These are phyloP conservation scores for Himalopsyche kuldschensis DNA, from an alignment of 2,888 invertebrate genomes.

Conservation along the genomic window DNA sequence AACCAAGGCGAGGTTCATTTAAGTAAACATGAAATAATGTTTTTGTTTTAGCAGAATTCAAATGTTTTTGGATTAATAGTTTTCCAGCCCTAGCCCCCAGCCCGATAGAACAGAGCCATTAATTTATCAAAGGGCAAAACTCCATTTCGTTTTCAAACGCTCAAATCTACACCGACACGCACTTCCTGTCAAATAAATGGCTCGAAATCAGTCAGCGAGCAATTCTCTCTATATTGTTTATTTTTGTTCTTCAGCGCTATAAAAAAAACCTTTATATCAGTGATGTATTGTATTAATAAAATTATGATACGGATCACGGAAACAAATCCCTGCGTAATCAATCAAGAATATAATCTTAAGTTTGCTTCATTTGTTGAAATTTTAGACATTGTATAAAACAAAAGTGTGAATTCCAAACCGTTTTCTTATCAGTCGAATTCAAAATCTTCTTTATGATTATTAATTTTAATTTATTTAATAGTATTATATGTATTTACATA, in stretches of 20 bases:
- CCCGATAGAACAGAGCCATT: conserved; percentile 4
- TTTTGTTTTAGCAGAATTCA: conserved; percentile 6
- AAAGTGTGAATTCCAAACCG: too few relatives aligned
- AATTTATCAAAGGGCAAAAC: conserved; percentile 27
- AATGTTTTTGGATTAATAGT: conserved; percentile 17
- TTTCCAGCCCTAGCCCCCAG: neutral
- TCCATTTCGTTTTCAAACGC: conserved; percentile 18
- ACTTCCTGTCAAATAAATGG: conserved; percentile 28
- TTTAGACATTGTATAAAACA: neutral
- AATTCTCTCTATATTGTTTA: neutral
- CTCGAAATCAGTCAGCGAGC: conserved; percentile 19
- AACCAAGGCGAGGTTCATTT: neutral
- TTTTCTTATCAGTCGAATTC: too few relatives aligned
- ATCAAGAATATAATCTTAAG: neutral
- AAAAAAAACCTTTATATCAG: conserved; percentile 2
- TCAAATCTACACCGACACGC: conserved; percentile 35
- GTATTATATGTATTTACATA: too few relatives aligned
- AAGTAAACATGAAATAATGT: conserved; percentile 4
- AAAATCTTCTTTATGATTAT: too few relatives aligned
- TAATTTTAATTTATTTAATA: too few relatives aligned
- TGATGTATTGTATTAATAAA: conserved; percentile 23
- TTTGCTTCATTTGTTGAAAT: neutral
- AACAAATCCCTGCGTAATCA: neutral
- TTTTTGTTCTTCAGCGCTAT: neutral
- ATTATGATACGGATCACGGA: conserved; percentile 16